A percentile compares a stretch with the other conserved stretches of the same genome.
phyloP scores from a whole-genome alignment of 1,140 invertebrate genomes.

The Watersipora subatra region DNA sequence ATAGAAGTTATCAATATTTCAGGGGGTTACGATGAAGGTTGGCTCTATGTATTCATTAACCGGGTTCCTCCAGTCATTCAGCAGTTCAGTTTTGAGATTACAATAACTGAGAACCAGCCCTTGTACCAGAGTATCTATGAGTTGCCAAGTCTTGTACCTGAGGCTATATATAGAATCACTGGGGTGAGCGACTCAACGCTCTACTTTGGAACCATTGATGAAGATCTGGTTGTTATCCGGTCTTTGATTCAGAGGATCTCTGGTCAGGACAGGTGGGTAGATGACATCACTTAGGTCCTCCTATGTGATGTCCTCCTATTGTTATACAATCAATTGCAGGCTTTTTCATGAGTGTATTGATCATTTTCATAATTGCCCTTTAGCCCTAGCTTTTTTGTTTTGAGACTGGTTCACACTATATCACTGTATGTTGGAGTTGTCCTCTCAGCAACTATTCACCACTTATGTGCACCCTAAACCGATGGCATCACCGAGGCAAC shows the following conservation, averaged over 20 bases:
- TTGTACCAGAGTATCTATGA: background rate
- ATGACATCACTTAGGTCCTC: background rate
- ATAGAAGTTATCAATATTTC: background rate
- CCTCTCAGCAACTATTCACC: no score
- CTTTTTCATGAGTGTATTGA: no score
- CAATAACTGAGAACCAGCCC: background rate
- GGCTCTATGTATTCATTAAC: background rate
- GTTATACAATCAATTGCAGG: no score
- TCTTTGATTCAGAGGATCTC: background rate
- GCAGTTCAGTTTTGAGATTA: background rate
- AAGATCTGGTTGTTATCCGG: background rate
- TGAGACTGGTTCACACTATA: no score
- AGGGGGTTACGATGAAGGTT: background rate
- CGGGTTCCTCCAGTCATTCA: background rate
- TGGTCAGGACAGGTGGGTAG: background rate
- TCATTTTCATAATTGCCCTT: no score
- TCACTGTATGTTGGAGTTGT: no score
- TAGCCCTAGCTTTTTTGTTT: no score
- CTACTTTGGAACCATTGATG: background rate
- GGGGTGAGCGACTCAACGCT: background rate
- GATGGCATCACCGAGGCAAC: no score
- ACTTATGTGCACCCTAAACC: no score
- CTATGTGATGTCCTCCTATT: no score
- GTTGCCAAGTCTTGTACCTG: background rate
- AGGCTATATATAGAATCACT: background rate